Evolutionary conservation across 2,888 invertebrate species (phyloP).

Genomic region (Stegophylla sp.): DNA sequence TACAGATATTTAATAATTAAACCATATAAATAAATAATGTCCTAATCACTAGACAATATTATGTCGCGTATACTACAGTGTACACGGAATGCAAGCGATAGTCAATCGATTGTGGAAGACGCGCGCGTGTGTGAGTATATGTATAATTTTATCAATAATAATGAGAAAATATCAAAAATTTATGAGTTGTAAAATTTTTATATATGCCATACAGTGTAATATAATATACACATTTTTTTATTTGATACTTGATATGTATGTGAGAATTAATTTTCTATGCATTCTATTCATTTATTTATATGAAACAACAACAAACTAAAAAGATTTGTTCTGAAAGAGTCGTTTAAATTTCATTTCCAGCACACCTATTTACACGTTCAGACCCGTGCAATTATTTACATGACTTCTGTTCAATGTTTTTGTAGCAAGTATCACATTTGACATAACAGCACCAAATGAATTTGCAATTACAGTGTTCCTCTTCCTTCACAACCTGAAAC

Average conservation of each 20-base stretch:
- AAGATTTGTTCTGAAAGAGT: conserved; percentile 12
- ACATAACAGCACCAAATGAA: conserved; percentile 95
- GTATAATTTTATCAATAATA: not conserved
- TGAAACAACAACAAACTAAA: not conserved
- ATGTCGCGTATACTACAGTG: conserved; percentile 20
- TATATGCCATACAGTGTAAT: not conserved
- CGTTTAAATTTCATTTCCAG: not conserved
- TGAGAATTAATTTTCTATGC: conserved; percentile 24
- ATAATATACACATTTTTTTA: not conserved
- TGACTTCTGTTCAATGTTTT: conserved; percentile 65
- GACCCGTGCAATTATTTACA: conserved; percentile 64
- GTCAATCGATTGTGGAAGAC: conserved; percentile 29
- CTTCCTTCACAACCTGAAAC: conserved; percentile 65
- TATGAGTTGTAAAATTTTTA: not conserved
- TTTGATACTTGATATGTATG: conserved; percentile 45
- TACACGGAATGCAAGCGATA: conserved; percentile 6
- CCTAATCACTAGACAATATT: not conserved
- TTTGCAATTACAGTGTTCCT: conserved; percentile 79
- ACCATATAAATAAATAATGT: conserved; percentile 28
- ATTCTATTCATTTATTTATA: not conserved
- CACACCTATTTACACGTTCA: not conserved
- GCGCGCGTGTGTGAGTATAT: conserved; percentile 3
- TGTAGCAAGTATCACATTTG: conserved; percentile 76
- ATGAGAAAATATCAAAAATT: not conserved
- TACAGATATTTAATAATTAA: not conserved